Conservation (phyloP, 2,113 vertebrate genomes). For the Balaeniceps rex region DNA sequence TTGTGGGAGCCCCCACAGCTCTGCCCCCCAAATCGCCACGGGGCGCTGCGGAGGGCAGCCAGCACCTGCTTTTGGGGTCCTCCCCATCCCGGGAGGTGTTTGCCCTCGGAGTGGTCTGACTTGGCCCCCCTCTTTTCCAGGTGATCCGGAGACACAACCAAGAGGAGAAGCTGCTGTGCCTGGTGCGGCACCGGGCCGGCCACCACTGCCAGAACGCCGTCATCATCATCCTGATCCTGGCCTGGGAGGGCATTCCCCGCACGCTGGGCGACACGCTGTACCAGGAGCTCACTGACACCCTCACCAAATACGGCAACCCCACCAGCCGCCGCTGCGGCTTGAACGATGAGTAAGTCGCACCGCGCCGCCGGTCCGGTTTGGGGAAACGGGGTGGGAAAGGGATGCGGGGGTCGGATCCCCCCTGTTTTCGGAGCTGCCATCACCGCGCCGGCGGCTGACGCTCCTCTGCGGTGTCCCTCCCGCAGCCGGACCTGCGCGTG, state of each 20-base stretch:
- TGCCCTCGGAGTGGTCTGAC: rapidly evolving
- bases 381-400: neutral
- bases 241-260: constrained; percentile 93
- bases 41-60: neutral
- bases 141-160: constrained; percentile 89
- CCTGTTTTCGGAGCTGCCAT: rapidly evolving
- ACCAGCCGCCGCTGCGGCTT: constrained; percentile 96
- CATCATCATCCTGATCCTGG: constrained; percentile 94
- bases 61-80: neutral
- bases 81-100: neutral
- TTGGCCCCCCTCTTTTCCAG: constrained; percentile 53
- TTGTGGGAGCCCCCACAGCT: neutral
- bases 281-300: constrained; percentile 84
- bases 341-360: constrained; percentile 89
- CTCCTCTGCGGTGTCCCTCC: neutral
- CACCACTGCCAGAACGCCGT: constrained; percentile 93
- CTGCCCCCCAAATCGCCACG: neutral
- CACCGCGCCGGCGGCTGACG: rapidly evolving
- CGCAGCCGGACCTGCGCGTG: constrained; percentile 97
- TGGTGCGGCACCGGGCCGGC: constrained; percentile 90
- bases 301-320: constrained; percentile 92
- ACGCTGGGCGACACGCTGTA: constrained; percentile 90
- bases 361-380: rapidly evolving
- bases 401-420: neutral
- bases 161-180: constrained; percentile 91